Percentiles rank a stretch among this genome's conserved stretches.
phyloP scores from a whole-genome alignment of 1,140 invertebrate species.

The Ceratosolen fusciceps region DNA sequence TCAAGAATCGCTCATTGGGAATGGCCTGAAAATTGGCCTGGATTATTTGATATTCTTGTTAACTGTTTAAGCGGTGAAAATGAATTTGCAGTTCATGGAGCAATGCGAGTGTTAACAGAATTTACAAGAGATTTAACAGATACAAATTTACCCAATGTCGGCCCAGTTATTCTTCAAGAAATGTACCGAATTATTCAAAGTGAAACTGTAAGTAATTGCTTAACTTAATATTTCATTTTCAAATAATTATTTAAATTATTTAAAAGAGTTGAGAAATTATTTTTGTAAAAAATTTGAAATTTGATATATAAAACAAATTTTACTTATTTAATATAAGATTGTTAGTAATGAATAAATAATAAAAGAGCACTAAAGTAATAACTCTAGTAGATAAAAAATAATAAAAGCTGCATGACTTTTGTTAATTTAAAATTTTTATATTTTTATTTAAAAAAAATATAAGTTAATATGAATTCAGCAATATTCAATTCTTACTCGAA shows the following conservation, averaged over 20 bases:
- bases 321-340: too few species aligned
- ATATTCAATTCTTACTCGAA: constrained; percentile 75
- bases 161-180: constrained; percentile 83
- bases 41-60: constrained; percentile 81
- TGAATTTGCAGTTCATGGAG: constrained; percentile 79
- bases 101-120: constrained; percentile 84
- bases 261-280: not conserved
- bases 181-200: constrained; percentile 82
- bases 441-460: not conserved
- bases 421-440: not conserved
- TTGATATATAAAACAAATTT: too few species aligned
- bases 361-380: not conserved
- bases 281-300: not conserved
- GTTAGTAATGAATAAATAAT: too few species aligned
- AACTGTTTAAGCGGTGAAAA: constrained; percentile 74
- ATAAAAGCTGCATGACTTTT: not conserved
- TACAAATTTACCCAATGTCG: constrained; percentile 79
- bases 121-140: constrained; percentile 81
- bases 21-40: constrained; percentile 85
- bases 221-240: not conserved
- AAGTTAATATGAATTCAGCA: constrained; percentile 70
- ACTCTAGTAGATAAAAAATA: not conserved
- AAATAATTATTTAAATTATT: not conserved
- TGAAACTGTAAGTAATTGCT: constrained; percentile 72
- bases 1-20: constrained; percentile 84